Percentiles rank a stretch among this genome's conserved stretches.
These are phyloP conservation scores for Antigone vipio DNA, from an alignment of 2,113 vertebrate genomes.

Conservation along the genomic window DNA sequence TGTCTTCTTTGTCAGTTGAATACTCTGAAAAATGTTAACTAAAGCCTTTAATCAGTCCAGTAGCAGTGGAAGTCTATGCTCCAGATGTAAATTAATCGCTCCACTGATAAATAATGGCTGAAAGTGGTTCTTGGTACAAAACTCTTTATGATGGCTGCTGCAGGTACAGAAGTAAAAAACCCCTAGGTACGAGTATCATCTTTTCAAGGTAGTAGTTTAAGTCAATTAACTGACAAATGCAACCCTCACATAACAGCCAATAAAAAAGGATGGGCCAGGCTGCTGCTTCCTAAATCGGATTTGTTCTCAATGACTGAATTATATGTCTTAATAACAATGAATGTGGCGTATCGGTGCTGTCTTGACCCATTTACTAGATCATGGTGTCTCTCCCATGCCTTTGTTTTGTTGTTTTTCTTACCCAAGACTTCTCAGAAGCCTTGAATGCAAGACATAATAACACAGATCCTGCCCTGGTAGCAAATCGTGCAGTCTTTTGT, in stretches of 20 bases:
- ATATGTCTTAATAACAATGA: neutral
- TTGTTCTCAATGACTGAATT: constrained; percentile 41
- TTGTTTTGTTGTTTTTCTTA: constrained; percentile 54
- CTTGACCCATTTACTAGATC: constrained; percentile 32
- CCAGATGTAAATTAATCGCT: neutral
- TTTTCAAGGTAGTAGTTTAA: constrained; percentile 10
- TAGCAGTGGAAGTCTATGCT: neutral
- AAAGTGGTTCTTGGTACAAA: neutral
- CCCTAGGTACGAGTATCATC: neutral
- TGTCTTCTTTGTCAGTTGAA: neutral
- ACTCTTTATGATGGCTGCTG: neutral
- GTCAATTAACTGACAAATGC: neutral
- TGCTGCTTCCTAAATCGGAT: constrained; percentile 29
- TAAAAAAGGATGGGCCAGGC: neutral
- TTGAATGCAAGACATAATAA: constrained; percentile 45
- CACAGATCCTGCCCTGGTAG: constrained; percentile 33
- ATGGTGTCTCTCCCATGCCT: constrained; percentile 43
- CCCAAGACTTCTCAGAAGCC: constrained; percentile 41
- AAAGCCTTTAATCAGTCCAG: neutral
- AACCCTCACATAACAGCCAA: constrained; percentile 19
- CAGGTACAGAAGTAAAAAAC: neutral
- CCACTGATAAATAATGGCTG: neutral
- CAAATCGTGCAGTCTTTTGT: constrained; percentile 60
- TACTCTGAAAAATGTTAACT: neutral
- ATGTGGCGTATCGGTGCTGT: neutral